Evolutionary conservation across 2,888 invertebrate species (phyloP), one percentile per base, ranked within the genome.

Genomic region (Laspeyria flexula): DNA sequence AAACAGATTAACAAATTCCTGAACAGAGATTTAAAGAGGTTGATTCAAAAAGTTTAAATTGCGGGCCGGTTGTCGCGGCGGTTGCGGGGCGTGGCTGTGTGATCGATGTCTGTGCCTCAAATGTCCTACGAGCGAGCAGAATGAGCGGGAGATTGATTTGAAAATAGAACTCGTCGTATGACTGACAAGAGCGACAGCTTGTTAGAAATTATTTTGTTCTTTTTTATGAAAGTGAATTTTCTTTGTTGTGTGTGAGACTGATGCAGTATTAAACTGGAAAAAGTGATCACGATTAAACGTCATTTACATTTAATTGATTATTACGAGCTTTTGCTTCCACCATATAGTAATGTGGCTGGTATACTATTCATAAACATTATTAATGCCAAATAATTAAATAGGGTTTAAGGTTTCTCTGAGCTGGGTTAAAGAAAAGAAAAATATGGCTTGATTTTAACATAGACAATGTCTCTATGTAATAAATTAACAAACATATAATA

Each of bases 51-150:
- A 78, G 80, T 83, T 86, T 85, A 81, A 83, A 86, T 81, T 78
- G 77, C 57, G 52, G 56, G 71, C 60, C 51, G 63, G 69, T 73
- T 74, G 78, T 72, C 65, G 70, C 61, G 70, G 69, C 74, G 71
- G 73, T 70, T 54, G 60, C 72, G 66, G 81, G 90, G 90, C 89
- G 90, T 82, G 90, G 88, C 56, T 40, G 77, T 45, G 64, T 88
- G 90, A 90, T 90, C 86, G 88, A 90, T 90, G 86, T 77, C 55
- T 43, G 65, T 63, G 56, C 63, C 54, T 60, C 49, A 47, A 54
- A 65, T 65, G 65, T 66, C 70, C 65, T 68, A 45, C 18, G 43
- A 45, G n/a, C 18, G 43, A 54, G 40, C 42, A 37, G 35, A 10
- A 0, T 41, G 27, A 27, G 44, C 38, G n/a, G 27, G 46, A 65